Conservation (phyloP, 1,140 invertebrate species). For the Cepaea nemoralis region DNA sequence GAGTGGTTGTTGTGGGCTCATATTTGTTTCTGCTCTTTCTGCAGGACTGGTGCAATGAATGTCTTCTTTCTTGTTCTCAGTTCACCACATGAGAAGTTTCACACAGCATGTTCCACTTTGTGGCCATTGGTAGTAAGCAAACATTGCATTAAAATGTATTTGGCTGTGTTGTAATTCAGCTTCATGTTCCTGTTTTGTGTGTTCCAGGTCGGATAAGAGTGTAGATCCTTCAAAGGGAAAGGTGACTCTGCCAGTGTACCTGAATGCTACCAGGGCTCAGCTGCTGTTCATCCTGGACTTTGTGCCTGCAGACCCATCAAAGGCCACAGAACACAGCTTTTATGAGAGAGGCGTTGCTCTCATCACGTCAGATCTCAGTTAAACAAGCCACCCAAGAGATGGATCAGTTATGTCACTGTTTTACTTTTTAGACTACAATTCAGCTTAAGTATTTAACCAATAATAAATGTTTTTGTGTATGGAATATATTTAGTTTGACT, state of each 20-base stretch:
- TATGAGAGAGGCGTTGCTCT: constrained; percentile 96
- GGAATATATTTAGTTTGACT: too few relatives aligned
- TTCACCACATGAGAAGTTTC: too few relatives aligned
- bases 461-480: too few relatives aligned
- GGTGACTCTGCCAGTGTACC: constrained; percentile 93
- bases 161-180: background rate
- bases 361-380: constrained; percentile 68
- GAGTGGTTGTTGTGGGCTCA: too few relatives aligned
- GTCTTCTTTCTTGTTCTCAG: too few relatives aligned
- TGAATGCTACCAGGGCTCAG: constrained; percentile 95
- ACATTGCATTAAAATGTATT: background rate
- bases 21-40: too few relatives aligned
- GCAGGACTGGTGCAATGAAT: too few relatives aligned
- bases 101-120: too few relatives aligned
- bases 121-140: background rate
- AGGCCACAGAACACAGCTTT: constrained; percentile 85
- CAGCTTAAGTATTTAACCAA: too few relatives aligned
- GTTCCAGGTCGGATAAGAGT: constrained; percentile 52
- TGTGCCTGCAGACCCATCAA: constrained; percentile 80
- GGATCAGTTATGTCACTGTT: too few relatives aligned
- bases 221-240: constrained; percentile 64
- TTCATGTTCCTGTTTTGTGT: background rate
- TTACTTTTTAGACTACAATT: too few relatives aligned
- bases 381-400: constrained; percentile 45
- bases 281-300: constrained; percentile 95